These are phyloP conservation scores for Sander lucioperca DNA, from an alignment of 2,113 vertebrate species.

Conservation along the genomic window DNA sequence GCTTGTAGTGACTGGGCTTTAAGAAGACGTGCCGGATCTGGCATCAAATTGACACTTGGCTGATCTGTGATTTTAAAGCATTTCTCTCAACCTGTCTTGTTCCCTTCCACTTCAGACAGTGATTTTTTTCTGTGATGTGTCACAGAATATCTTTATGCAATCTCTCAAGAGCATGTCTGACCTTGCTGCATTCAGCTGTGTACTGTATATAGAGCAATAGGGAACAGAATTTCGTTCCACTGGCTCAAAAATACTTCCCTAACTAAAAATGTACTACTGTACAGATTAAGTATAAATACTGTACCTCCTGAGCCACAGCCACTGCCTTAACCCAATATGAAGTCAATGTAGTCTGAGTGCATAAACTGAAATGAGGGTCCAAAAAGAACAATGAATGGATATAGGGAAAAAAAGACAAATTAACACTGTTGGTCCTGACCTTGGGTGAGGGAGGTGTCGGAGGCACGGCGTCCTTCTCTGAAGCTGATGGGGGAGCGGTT, in stretches of 20 bases:
- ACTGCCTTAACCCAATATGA: neutral
- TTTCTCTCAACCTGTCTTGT: neutral
- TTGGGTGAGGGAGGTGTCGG: constrained; percentile 97
- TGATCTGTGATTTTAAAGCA: constrained; percentile 4
- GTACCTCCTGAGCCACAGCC: too few species aligned
- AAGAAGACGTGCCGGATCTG: constrained; percentile 1
- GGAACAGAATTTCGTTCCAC: too few species aligned
- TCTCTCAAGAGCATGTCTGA: neutral
- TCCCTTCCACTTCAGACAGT: constrained; percentile 12
- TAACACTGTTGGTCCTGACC: constrained; percentile 77
- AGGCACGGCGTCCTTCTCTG: constrained; percentile 95
- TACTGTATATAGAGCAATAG: too few species aligned
- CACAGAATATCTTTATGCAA: neutral
- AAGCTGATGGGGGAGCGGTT: constrained; percentile 98
- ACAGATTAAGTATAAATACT: too few species aligned
- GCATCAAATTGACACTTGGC: constrained; percentile 13
- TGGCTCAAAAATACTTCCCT: too few species aligned
- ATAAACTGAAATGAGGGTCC: neutral
- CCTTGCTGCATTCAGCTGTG: neutral
- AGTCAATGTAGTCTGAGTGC: constrained; percentile 10
- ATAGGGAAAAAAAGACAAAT: neutral
- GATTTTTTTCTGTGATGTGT: neutral
- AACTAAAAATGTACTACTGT: too few species aligned
- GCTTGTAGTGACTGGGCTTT: neutral
- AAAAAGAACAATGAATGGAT: neutral